Percentiles rank a stretch among this genome's conserved stretches.
Conservation (phyloP, 2,797 vertebrate genomes). For the Silurus lanzhouensis region DNA sequence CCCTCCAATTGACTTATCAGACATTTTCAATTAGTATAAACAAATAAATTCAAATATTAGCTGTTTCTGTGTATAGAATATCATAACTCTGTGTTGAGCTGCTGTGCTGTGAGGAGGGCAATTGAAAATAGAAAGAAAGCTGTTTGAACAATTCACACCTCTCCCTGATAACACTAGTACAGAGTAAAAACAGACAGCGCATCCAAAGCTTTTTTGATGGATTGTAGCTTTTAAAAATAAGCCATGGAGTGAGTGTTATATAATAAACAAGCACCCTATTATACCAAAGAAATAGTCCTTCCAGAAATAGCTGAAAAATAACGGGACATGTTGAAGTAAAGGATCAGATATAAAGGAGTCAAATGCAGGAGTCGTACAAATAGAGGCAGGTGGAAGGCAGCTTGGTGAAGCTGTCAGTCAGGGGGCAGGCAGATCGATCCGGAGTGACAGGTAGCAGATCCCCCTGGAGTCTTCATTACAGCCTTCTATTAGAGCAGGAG, state of each 20-base stretch:
- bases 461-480: conserved; percentile 81
- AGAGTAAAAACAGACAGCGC: neutral
- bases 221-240: neutral
- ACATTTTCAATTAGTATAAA: neutral
- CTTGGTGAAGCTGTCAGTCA: conserved; percentile 74
- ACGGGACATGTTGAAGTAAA: neutral
- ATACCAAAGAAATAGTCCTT: neutral
- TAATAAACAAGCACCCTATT: neutral
- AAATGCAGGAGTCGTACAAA: conserved; percentile 34
- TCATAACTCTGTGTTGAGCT: neutral
- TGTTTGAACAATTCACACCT: neutral
- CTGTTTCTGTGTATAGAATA: neutral
- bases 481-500: conserved; percentile 68
- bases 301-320: neutral
- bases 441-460: conserved; percentile 77
- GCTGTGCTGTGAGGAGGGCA: neutral
- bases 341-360: neutral
- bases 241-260: neutral
- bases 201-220: neutral
- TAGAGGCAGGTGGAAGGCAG: conserved; percentile 53
- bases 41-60: neutral
- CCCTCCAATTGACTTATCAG: neutral
- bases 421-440: conserved; percentile 68
- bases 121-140: neutral
- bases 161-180: neutral